These are phyloP conservation scores for Armadillidium nasatum DNA, from an alignment of 1,140 invertebrate genomes.

Conservation along the genomic window DNA sequence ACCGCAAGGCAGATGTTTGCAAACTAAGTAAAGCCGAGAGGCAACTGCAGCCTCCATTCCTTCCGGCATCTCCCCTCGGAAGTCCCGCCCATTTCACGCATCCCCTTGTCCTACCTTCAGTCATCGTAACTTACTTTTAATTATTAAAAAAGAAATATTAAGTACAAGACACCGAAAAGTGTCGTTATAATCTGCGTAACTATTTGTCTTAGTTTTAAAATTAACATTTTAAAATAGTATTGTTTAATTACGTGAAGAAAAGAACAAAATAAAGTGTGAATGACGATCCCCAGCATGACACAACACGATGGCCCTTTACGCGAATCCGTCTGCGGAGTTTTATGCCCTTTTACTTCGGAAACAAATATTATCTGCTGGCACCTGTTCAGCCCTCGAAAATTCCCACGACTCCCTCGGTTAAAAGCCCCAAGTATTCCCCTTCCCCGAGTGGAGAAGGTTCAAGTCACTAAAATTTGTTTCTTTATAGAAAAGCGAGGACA, in stretches of 20 bases:
- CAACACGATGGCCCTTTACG: not conserved
- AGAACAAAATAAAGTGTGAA: too few species aligned
- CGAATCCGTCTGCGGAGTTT: not conserved
- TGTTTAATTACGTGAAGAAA: too few species aligned
- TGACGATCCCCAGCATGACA: too few species aligned
- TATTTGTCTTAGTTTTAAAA: too few species aligned
- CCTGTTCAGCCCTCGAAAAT: not conserved
- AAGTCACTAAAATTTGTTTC: too few species aligned
- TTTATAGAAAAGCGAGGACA: too few species aligned
- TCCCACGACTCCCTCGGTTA: not conserved
- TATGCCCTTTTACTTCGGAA: not conserved
- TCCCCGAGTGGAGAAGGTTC: too few species aligned
- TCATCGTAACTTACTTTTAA: too few species aligned
- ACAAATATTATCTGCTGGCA: not conserved
- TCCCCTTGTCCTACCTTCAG: not conserved
- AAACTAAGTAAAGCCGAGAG: not conserved
- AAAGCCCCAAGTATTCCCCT: not conserved
- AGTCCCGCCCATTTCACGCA: not conserved
- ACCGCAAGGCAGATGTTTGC: not conserved
- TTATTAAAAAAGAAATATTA: too few species aligned
- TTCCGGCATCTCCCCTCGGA: constrained; percentile 7
- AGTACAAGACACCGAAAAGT: too few species aligned
- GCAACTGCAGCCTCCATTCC: not conserved
- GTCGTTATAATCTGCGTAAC: too few species aligned
- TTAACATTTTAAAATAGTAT: too few species aligned